These are phyloP conservation scores for Diarsia brunnea DNA, from an alignment of 2,888 invertebrate species.

Conservation along the genomic window DNA sequence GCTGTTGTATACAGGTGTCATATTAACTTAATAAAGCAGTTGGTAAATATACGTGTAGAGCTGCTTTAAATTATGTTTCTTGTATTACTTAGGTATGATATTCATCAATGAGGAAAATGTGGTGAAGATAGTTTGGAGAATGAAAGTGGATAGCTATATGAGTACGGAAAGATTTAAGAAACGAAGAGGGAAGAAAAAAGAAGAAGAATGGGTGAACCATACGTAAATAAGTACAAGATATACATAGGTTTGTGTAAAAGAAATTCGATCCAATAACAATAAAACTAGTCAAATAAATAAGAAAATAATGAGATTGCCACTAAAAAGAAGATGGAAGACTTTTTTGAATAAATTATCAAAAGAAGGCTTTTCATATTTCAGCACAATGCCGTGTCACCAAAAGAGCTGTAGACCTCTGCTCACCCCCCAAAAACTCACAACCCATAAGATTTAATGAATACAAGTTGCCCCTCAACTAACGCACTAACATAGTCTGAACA, in stretches of 20 bases:
- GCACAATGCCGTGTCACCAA: not conserved
- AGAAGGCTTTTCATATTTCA: too few relatives aligned
- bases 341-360: not conserved
- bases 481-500: constrained; percentile 48
- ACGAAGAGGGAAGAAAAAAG: not conserved
- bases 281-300: not conserved
- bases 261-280: not conserved
- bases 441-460: constrained; percentile 16
- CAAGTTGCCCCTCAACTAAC: constrained; percentile 25
- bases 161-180: not conserved
- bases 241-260: not conserved
- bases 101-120: not conserved
- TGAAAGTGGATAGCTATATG: not conserved
- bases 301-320: not conserved
- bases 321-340: not conserved
- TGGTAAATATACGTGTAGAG: not conserved
- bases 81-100: too few relatives aligned
- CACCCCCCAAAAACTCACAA: not conserved
- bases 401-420: not conserved
- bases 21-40: not conserved
- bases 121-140: not conserved
- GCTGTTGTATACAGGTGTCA: not conserved
- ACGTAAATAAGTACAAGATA: not conserved
- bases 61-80: not conserved
- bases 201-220: not conserved